Evolutionary conservation across 2,888 invertebrate genomes (phyloP), one percentile per base, ranked within the genome.

Genomic region (Venusia cambrica): DNA sequence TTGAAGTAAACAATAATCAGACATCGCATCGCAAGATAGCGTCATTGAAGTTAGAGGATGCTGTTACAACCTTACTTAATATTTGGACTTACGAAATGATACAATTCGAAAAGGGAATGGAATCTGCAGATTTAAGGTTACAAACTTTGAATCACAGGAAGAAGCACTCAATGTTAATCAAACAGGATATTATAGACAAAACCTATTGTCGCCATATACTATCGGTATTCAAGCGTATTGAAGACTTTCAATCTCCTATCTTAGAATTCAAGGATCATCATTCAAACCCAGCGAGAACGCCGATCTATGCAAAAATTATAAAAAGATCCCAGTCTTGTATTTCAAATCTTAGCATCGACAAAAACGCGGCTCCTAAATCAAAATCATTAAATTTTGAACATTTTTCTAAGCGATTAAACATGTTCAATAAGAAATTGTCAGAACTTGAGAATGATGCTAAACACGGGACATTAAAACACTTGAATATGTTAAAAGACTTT

Each of bases 11-110:
- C 13, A 10, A 4, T 1, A 11, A 6, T 4, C 3, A 12, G 2
- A 22, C 6, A 4, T 12, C 6, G 6, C 4, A 1, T 26, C 22
- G 31, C 9, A 17, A 10, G 8, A 31, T 12, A 5, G 21, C 10
- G 1, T 4, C 29, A n/a, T 19, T 21, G 2, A 35, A 32, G 11
- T 40, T 35, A 9, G 31, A 40, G 11, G 40, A 35, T 7, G 40
- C 40, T 31, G 18, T 40, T 24, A 16, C 31, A 13, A 32, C 30
- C n/a, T 20, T 40, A 31, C 31, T 35, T 4, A 19, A 40, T 25
- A 40, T 40, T 15, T 40, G 40, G 40, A 40, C 40, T 5, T 40
- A 40, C 20, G 40, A 40, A 13, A 35, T 40, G 40, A 40, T 40
- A 19, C 18, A 35, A 10, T 40, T 31, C 31, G 40, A 40, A 7